Evolutionary conservation across 2,113 vertebrate species (phyloP), one percentile per base, ranked within the genome.

Genomic region (Oreochromis niloticus): DNA sequence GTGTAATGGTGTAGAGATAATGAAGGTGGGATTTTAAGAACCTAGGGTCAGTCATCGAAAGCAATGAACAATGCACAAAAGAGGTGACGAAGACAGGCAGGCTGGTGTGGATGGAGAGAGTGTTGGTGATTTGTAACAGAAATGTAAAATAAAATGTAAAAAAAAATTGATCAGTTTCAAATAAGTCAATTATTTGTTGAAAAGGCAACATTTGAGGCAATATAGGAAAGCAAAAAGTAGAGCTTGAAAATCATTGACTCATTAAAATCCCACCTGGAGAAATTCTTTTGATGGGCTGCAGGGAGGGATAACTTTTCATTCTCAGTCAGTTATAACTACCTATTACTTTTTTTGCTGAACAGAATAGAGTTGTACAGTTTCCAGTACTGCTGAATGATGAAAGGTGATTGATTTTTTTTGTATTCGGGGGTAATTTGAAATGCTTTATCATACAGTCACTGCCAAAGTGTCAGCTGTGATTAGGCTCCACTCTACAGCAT

Each of bases 381-480:
- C 41, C 54, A 52, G 34, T 50, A 22, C 39, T 46, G 19, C n/a
- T 89, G 68, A 81, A 82, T 89, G 87, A 90, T 88, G 87, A 91
- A 94, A 88, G 82, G 83, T 85, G 91, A 88, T 88, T 87, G 71
- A 91, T 86, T 63, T 61, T 89, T 81, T 80, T 79, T 54, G 17
- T 19, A 79, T 87, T 86, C 17, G 12, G 61, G 39, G 27, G 71
- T 90, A 88, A 92, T 90, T 93, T 90, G 59, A 80, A 90, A 93
- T 81, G 83, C 86, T 90, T 92, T 91, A 90, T 95, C 85, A 92
- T 91, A 88, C 91, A 68, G 39, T 66, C 80, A 68, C 88, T 90
- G 80, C 59, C 73, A 89, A 87, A 94, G 88, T 84, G 63, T 86
- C 84, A 84, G 24, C 88, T 46, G 88, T 92, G 93, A 95, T 95